Conservation (phyloP, 1,140 invertebrate genomes). For the Apis florea region DNA sequence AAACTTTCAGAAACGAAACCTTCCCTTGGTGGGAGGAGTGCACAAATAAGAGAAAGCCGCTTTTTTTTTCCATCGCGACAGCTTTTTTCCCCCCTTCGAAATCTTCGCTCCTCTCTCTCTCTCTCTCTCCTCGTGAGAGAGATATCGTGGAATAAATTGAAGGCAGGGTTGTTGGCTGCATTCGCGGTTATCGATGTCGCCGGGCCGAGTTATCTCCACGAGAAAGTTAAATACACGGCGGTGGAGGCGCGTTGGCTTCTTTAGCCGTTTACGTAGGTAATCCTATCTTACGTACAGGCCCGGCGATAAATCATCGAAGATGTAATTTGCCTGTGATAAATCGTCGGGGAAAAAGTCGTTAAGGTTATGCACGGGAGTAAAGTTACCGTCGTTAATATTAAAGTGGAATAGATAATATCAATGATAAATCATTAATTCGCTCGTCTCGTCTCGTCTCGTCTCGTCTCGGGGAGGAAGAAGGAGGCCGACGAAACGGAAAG, state of each 20-base stretch:
- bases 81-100: too few relatives aligned
- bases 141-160: neutral
- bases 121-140: too few relatives aligned
- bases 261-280: slow-evolving; percentile 52
- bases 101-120: too few relatives aligned
- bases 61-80: slow-evolving; percentile 39
- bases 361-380: slow-evolving; percentile 52
- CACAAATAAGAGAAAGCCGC: slow-evolving; percentile 63
- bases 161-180: slow-evolving; percentile 9
- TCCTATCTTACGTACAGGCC: slow-evolving; percentile 47
- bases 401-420: slow-evolving; percentile 62
- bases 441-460: slow-evolving; percentile 11
- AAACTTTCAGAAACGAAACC: slow-evolving; percentile 66
- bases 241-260: slow-evolving; percentile 42
- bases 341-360: slow-evolving; percentile 54
- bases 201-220: slow-evolving; percentile 26
- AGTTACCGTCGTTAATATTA: slow-evolving; percentile 54
- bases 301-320: slow-evolving; percentile 53
- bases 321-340: slow-evolving; percentile 55
- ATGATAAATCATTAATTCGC: slow-evolving; percentile 65
- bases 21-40: slow-evolving; percentile 31
- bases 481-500: slow-evolving; percentile 34
- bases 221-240: slow-evolving; percentile 41
- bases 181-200: slow-evolving; percentile 45
- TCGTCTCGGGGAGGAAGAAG: slow-evolving; percentile 11